These are phyloP conservation scores for Poeciliopsis occidentalis DNA, from an alignment of 2,113 vertebrate genomes.

Conservation along the genomic window DNA sequence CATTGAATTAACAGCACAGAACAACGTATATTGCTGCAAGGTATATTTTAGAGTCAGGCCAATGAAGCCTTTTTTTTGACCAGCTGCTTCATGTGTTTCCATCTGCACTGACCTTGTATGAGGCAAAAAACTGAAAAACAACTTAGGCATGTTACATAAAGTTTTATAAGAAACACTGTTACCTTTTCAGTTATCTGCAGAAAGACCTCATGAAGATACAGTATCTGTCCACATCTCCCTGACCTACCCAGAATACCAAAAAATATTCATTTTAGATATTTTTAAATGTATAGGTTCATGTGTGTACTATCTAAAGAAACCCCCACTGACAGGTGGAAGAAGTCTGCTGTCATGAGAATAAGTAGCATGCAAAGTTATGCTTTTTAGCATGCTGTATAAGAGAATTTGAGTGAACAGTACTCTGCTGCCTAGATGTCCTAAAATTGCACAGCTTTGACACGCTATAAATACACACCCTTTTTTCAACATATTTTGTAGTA, in stretches of 20 bases:
- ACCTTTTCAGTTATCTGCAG: background rate
- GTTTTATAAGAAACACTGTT: background rate
- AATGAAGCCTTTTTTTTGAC: background rate
- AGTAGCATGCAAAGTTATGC: background rate
- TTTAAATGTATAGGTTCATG: background rate
- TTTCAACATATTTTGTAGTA: background rate
- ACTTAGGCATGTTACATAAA: background rate
- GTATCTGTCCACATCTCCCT: background rate
- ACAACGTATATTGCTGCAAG: background rate
- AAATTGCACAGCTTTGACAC: background rate
- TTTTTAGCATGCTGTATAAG: background rate
- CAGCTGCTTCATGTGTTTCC: background rate
- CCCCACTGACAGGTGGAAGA: background rate
- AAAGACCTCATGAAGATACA: too few relatives aligned
- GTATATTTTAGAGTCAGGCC: background rate
- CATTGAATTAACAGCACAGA: background rate
- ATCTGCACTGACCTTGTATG: background rate
- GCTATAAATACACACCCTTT: background rate
- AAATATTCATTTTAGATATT: background rate
- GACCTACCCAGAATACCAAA: background rate
- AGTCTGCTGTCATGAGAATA: background rate
- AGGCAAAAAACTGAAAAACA: background rate
- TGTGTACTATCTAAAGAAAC: background rate
- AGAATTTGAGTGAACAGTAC: background rate
- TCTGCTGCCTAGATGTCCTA: background rate